Conservation (phyloP, 2,888 invertebrate genomes). For the Patella caerulea region DNA sequence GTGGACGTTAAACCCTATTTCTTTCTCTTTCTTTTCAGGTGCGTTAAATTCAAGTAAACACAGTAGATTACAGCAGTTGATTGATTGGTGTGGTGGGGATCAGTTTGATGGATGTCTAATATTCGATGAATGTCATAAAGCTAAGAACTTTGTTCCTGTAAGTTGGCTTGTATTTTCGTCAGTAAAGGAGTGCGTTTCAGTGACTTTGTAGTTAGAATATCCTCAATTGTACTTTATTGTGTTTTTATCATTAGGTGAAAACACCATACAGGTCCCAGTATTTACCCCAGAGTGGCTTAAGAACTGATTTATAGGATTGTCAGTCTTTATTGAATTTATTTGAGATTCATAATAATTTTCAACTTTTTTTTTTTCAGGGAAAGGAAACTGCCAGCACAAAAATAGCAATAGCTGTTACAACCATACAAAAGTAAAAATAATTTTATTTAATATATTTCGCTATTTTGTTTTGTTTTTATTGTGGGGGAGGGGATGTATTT, state of each 20-base stretch:
- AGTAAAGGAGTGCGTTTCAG: background rate
- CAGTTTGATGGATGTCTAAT: slow-evolving; percentile 68
- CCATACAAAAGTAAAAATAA: slow-evolving; percentile 61
- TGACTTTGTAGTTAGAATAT: background rate
- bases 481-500: too few relatives aligned
- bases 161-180: slow-evolving; percentile 28
- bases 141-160: slow-evolving; percentile 70
- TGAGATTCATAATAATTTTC: too few relatives aligned
- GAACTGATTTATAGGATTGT: too few relatives aligned
- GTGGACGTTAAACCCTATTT: too few relatives aligned
- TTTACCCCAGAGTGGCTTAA: too few relatives aligned
- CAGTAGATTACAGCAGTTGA: slow-evolving; percentile 64
- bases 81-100: slow-evolving; percentile 68
- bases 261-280: too few relatives aligned
- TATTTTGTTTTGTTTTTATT: too few relatives aligned
- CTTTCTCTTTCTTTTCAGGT: too few relatives aligned
- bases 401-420: slow-evolving; percentile 64
- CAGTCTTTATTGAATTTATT: too few relatives aligned
- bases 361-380: slow-evolving; percentile 47
- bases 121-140: slow-evolving; percentile 71
- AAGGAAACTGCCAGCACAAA: slow-evolving; percentile 69
- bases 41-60: slow-evolving; percentile 44
- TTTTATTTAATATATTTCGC: too few relatives aligned
- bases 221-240: background rate
- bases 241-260: too few relatives aligned